Evolutionary conservation across 2,797 vertebrate species (phyloP).

Genomic region (Leuciscus waleckii): DNA sequence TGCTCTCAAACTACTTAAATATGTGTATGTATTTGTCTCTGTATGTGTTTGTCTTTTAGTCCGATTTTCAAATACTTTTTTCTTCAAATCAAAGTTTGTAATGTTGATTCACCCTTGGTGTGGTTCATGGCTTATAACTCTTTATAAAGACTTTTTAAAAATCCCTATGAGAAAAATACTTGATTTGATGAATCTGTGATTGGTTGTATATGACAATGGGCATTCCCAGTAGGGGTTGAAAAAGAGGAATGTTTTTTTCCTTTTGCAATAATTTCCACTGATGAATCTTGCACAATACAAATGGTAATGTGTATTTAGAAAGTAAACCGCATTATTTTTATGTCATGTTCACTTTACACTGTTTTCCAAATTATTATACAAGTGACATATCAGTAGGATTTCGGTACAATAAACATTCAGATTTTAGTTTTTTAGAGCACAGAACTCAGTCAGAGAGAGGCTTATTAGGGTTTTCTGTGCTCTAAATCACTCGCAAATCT

Average conservation of each 20-base stretch:
- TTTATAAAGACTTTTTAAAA: too few relatives aligned
- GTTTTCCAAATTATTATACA: too few relatives aligned
- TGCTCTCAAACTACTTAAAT: background rate
- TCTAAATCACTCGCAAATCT: too few relatives aligned
- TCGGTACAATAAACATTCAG: too few relatives aligned
- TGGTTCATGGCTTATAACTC: background rate
- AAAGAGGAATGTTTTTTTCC: too few relatives aligned
- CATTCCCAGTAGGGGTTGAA: background rate
- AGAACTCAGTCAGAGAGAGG: too few relatives aligned
- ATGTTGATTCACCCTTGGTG: background rate
- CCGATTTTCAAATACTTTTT: background rate
- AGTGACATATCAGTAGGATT: too few relatives aligned
- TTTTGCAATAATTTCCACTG: background rate
- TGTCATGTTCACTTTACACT: constrained; percentile 3
- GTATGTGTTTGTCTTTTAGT: background rate
- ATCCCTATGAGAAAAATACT: background rate
- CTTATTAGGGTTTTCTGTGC: too few relatives aligned
- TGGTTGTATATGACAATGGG: background rate
- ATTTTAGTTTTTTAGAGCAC: too few relatives aligned
- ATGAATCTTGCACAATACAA: background rate
- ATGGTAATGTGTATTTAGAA: background rate
- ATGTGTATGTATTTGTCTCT: background rate
- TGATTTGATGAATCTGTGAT: background rate
- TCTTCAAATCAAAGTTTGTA: background rate
- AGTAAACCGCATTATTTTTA: background rate